Percentiles rank a stretch among this genome's conserved stretches.
phyloP scores from a whole-genome alignment of 2,797 vertebrate genomes.

The Muscicapa striata region DNA sequence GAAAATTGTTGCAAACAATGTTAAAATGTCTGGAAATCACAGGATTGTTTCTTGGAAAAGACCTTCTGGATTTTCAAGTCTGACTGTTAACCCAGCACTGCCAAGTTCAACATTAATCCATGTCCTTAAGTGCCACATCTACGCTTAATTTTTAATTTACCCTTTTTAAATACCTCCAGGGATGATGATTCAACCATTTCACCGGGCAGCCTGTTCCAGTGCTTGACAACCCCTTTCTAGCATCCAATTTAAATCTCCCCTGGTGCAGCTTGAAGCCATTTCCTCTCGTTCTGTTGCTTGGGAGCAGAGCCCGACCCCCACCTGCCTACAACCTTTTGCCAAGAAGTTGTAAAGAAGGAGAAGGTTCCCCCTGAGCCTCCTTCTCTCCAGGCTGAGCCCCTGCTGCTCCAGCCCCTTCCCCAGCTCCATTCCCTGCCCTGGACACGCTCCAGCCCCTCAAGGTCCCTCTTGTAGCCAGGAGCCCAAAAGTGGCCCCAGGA shows the following conservation, averaged over 20 bases:
- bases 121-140: neutral
- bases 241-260: neutral
- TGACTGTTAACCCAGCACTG: neutral
- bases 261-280: neutral
- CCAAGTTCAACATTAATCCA: neutral
- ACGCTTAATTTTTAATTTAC: neutral
- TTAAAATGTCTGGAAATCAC: constrained; percentile 20
- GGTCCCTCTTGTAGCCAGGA: too few relatives aligned
- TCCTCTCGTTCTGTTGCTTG: neutral
- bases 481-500: neutral
- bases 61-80: neutral
- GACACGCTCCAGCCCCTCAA: accelerated
- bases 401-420: neutral
- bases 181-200: neutral
- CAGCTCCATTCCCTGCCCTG: neutral
- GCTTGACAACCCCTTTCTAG: neutral
- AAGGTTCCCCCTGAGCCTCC: neutral
- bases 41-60: neutral
- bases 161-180: neutral
- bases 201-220: neutral
- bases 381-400: neutral
- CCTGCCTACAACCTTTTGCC: neutral
- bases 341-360: neutral
- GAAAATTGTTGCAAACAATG: neutral
- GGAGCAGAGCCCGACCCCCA: neutral